Base-by-base conservation (phyloP, 2,113 vertebrate species). In the Aphyosemion australe region DNA sequence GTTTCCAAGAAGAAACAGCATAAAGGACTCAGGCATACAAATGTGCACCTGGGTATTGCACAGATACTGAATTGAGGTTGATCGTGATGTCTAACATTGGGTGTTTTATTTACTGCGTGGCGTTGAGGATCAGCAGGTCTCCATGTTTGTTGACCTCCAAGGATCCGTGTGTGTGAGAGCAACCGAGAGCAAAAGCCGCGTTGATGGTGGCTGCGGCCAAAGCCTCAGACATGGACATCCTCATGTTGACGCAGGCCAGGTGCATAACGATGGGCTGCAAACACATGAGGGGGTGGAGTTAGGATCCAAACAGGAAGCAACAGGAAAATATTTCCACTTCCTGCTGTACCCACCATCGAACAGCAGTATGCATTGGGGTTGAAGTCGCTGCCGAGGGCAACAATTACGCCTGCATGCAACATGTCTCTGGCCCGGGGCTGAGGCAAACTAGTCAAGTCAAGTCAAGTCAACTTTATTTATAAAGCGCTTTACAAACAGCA, bases 321-420 rank as follows among this genome's bases (percentile, higher is more conserved):
- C 26, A 1, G 6, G 19, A n/a, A 50, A 8, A 4, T 0, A 2
- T 0, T 5, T n/a, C 12, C 11, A 0, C 1, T 5, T 20, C 12
- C 13, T 41, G 18, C 2, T n/a, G 16, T 1, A 57, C 94, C 92
- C 94, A 98, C 97, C 97, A 98, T 98, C 39, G 97, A 98, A 87
- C 93, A 96, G 76, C 97, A 99, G 88, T 97, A 97, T 0, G 96
- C 97, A 49, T 99, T 99, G 0, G 97, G 97, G 90, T 99, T 99
- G 82, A 99, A 99, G 87, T 99, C 97, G 55, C 97, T 99, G 57
- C 97, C 97, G 53, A 99, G 93, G 50, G 96, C 94, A 34, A 99
- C 95, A 16, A 99, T 94, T 4, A 98, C 95, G 1, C 96, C 96
- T 34, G 96, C 93, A 2, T 97, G 94, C 76, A 99, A 66, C 96